Evolutionary conservation across 2,113 vertebrate genomes (phyloP).

Genomic region (Aepyceros melampus): DNA sequence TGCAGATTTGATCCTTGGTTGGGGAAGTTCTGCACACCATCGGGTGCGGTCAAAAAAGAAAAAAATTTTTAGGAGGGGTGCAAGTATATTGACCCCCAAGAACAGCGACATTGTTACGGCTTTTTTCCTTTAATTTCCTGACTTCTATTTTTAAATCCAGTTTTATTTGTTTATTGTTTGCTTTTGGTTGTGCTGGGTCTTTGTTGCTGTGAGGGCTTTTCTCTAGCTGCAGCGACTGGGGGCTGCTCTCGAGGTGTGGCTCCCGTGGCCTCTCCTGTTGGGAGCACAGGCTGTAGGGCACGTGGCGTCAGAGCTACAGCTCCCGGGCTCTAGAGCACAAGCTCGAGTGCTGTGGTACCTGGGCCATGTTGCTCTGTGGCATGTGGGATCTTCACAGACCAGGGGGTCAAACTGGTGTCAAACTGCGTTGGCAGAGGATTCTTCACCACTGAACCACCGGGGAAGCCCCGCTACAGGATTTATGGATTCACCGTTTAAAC

Average conservation of each 20-base stretch:
- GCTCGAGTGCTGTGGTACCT: fast-evolving
- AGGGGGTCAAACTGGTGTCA: neutral
- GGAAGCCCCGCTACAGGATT: neutral
- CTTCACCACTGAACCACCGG: neutral
- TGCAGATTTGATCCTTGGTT: neutral
- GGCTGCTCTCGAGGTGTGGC: neutral
- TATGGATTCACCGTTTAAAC: neutral
- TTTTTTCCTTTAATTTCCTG: neutral
- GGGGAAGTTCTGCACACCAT: neutral
- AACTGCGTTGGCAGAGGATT: neutral
- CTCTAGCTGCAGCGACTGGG: neutral
- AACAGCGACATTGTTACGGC: neutral
- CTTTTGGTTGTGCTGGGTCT: neutral
- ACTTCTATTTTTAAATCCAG: neutral
- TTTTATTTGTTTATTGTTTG: neutral
- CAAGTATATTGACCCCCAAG: no score
- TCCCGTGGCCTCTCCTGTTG: neutral
- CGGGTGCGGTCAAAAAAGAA: neutral
- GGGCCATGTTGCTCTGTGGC: neutral
- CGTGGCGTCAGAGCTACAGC: fast-evolving
- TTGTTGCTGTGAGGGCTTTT: neutral
- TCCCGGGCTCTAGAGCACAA: neutral
- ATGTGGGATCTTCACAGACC: neutral
- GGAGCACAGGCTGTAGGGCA: neutral
- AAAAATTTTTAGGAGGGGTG: neutral